Percentiles rank a stretch among this genome's conserved stretches.
Evolutionary conservation across 2,113 vertebrate species (phyloP).

Genomic region (Sciurus niger): DNA sequence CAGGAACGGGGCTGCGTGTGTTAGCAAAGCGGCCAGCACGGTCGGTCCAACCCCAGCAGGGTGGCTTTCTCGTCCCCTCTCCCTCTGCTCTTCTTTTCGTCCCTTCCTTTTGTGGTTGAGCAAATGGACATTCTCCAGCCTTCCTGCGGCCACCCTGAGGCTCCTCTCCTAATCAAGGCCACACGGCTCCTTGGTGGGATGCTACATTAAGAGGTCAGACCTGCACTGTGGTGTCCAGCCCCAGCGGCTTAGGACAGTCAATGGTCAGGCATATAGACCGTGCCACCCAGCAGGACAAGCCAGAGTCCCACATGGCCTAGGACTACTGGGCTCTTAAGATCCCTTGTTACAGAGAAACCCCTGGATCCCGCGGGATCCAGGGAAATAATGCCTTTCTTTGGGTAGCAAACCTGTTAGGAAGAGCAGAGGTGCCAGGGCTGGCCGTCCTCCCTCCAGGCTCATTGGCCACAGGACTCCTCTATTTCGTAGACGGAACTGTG

Average conservation of each 20-base stretch:
- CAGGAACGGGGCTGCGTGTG: background rate
- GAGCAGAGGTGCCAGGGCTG: background rate
- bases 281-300: background rate
- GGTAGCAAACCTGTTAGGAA: conserved; percentile 63
- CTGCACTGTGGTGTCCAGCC: background rate
- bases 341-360: background rate
- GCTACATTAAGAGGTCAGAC: background rate
- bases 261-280: rapidly evolving
- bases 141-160: background rate
- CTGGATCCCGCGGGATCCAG: background rate
- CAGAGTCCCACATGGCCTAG: background rate
- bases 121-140: background rate
- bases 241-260: background rate
- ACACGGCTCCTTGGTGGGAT: background rate
- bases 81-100: background rate
- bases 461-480: conserved; percentile 66
- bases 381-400: conserved; percentile 44
- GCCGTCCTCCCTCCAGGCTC: conserved; percentile 51
- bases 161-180: background rate
- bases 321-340: background rate
- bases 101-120: background rate
- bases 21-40: too few species aligned
- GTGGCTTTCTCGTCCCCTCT: background rate
- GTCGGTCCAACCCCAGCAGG: background rate
- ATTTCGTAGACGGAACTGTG: conserved; percentile 60